Evolutionary conservation across 2,888 invertebrate genomes (phyloP), one percentile per base, ranked within the genome.

Genomic region (Agonopterix heracliana): DNA sequence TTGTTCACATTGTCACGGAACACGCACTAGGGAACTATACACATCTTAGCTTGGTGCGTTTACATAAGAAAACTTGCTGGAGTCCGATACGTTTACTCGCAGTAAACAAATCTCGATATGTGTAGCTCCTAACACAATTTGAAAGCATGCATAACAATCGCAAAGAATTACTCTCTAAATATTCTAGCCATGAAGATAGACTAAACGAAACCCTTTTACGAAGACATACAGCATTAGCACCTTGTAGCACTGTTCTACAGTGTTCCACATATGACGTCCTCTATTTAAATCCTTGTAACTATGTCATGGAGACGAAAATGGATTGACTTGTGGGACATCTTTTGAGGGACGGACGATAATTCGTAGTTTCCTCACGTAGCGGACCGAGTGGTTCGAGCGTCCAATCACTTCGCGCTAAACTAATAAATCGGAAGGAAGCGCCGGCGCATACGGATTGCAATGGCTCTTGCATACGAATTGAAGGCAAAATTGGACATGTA

Each of bases 371-470:
- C 70, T 80, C 83, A 82, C 82, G 83, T 74, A 47, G 60, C 51
- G 46, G 56, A 52, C 67, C 71, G 74, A 78, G 77, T 74, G 74
- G 71, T 65, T 67, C 77, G 63, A 59, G 59, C 72, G 74, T 67
- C 81, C 81, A 81, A 81, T 81, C 81, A 80, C 80, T 80, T 72
- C 72, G 64, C 71, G 63, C 69, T 81, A 81, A 82, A 81, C 82
- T 80, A 82, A 83, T 82, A 79, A 78, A 71, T 71, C 71, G 76
- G 76, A 80, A 76, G 76, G 68, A 67, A 68, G 75, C 78, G 79
- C 77, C 63, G 66, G 76, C 78, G 81, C 82, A 81, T 68, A 72
- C 76, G 66, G 66, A 72, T 66, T 67, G 62, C 71, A 68, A 60
- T 57, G 58, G 56, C 61, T 26, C 26, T 56, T 62, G 64, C 63